Evolutionary conservation across 2,797 vertebrate genomes (phyloP).

Genomic region (Acipenser ruthenus): DNA sequence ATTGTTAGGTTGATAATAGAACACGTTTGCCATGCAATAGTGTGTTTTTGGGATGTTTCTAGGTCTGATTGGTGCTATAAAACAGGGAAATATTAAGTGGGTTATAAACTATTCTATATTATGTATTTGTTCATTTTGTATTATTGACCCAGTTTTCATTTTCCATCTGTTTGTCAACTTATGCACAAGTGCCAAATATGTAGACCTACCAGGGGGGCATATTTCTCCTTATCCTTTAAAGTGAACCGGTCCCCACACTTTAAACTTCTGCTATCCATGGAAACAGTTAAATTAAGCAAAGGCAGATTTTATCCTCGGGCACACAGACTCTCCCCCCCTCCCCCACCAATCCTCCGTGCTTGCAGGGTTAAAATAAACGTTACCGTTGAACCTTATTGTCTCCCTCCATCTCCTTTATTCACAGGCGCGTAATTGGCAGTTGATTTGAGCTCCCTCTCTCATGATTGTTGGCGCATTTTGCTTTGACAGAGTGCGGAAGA

Average conservation of each 20-base stretch:
- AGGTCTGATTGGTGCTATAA: too few species aligned
- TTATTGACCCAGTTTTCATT: too few species aligned
- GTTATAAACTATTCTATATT: too few species aligned
- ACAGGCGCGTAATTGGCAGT: slow-evolving; percentile 79
- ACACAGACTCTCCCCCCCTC: slow-evolving; percentile 23
- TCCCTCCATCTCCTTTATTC: slow-evolving; percentile 62
- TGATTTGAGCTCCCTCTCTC: slow-evolving; percentile 71
- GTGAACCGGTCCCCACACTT: background rate
- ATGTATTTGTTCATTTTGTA: too few species aligned
- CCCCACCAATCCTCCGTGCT: slow-evolving; percentile 33
- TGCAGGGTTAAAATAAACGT: slow-evolving; percentile 66
- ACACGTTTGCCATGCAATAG: too few species aligned
- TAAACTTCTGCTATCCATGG: slow-evolving; percentile 1
- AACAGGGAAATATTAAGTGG: too few species aligned
- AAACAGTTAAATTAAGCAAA: slow-evolving; percentile 26
- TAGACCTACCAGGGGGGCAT: background rate
- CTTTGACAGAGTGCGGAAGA: slow-evolving; percentile 79
- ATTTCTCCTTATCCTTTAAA: background rate
- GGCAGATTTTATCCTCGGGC: slow-evolving; percentile 31
- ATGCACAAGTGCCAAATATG: too few species aligned
- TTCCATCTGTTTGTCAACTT: too few species aligned
- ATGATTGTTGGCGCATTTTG: slow-evolving; percentile 72
- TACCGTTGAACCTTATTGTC: slow-evolving; percentile 50
- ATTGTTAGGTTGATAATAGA: too few species aligned
- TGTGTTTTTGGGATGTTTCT: too few species aligned